Conservation (phyloP, 2,888 invertebrate species). For the Pheosia tremula region DNA sequence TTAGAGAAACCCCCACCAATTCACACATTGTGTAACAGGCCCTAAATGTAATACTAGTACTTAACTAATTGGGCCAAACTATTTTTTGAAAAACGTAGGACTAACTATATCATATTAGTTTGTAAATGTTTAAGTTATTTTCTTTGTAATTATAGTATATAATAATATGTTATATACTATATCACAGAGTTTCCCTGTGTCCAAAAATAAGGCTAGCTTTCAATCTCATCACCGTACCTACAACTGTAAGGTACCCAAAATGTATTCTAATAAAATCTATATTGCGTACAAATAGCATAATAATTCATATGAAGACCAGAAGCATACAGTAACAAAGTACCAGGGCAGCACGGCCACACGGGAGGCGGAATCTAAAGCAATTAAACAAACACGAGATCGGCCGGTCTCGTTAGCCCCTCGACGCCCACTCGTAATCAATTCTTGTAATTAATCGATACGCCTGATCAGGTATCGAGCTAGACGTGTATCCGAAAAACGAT, state of each 20-base stretch:
- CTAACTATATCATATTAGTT: no score
- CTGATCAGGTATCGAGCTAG: conserved; percentile 36
- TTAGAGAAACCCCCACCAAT: no score
- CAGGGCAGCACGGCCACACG: conserved; percentile 37
- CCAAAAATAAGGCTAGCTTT: no score
- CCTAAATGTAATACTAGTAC: no score
- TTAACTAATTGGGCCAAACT: no score
- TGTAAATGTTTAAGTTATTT: no score
- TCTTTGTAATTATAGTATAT: no score
- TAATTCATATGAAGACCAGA: conserved; percentile 53
- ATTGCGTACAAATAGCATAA: conserved; percentile 8
- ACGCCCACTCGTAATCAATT: conserved; percentile 74
- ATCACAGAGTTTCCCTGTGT: no score
- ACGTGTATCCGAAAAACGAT: conserved; percentile 55
- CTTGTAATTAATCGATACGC: conserved; percentile 70
- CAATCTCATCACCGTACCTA: neutral
- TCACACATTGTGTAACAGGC: no score
- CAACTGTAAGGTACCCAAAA: neutral
- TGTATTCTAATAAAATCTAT: neutral
- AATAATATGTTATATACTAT: no score
- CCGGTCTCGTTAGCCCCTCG: conserved; percentile 63
- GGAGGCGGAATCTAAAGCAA: conserved; percentile 62
- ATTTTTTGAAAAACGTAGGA: no score
- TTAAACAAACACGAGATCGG: conserved; percentile 75
- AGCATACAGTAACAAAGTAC: conserved; percentile 42